Base-by-base conservation (phyloP, 2,113 vertebrate genomes). In the Bettongia penicillata region DNA sequence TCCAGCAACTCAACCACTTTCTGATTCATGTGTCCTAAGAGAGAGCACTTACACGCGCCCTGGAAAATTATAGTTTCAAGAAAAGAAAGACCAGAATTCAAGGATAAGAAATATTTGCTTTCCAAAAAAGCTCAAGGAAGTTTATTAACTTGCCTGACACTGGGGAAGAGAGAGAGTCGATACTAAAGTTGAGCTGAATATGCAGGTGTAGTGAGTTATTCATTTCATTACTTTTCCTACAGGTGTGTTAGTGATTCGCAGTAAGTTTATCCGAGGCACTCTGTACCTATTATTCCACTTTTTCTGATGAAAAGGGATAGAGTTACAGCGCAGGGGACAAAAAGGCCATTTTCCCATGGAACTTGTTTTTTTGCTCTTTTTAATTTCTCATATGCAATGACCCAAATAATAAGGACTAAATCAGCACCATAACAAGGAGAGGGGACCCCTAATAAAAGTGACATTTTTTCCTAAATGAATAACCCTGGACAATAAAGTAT, bases 1-100 rank as follows among this genome's bases (percentile, higher is more conserved):
- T 77, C 37, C 37, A 77, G 68, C 16, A 43, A 77, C 48, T 96
- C 89, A 52, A 92, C 51, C 47, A 51, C 23, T 93, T 50, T 68
- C 28, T 95, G n/a, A 24, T 47, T 97, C 49, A 23, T 16, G 77
- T 93, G 89, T 50, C 37, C 90, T 53, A 91, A 84, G 26, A 43
- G 90, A 89, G 19, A 68, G 53, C 25, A 92, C 4, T 89, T 91
- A 93, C 28, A 90, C 23, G 48, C 8, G 93, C 48, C 91, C 26
- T 95, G 49, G 24, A 90, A n/a, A 77, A 77, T 22, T 91, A 93
- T 24, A n/a, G 47, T 93, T 94, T 96, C 95, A 89, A 49, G 93
- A 47, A 84, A 93, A 95, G 90, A 77, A 19, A 92, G 37, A 90
- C 51, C 84, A 26, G 93, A 95, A 96, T 93, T 91, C 95, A 95